Percentiles rank a stretch among this genome's conserved stretches.
Conservation (phyloP, 2,797 vertebrate species). For the Helicolenus hilgendorfi region DNA sequence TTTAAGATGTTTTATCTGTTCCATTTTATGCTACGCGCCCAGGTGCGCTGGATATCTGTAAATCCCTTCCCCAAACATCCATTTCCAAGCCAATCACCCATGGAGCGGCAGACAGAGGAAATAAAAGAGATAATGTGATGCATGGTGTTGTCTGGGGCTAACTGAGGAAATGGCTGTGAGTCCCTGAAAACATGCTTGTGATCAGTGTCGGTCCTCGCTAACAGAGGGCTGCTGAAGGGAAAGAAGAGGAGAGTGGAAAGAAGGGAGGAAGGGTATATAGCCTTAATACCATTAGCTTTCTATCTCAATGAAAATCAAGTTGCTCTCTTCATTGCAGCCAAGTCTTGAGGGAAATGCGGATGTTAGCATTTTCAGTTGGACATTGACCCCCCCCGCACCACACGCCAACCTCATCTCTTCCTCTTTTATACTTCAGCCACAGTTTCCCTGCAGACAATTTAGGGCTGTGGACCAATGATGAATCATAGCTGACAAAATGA, state of each 20-base stretch:
- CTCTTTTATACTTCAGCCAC: slow-evolving; percentile 5
- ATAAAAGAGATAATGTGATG: slow-evolving; percentile 78
- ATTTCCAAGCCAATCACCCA: slow-evolving; percentile 75
- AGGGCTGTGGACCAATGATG: slow-evolving; percentile 26
- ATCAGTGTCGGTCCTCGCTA: slow-evolving; percentile 55
- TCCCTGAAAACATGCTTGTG: slow-evolving; percentile 72
- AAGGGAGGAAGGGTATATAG: slow-evolving; percentile 24
- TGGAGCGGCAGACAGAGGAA: slow-evolving; percentile 54
- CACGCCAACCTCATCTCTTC: neutral
- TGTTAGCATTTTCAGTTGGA: slow-evolving; percentile 70
- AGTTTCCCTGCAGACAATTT: slow-evolving; percentile 41
- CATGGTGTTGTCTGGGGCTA: slow-evolving; percentile 69
- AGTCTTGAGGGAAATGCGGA: slow-evolving; percentile 69
- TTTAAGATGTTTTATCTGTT: slow-evolving; percentile 30
- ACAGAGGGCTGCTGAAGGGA: neutral
- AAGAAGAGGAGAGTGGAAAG: neutral
- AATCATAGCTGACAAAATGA: slow-evolving; percentile 27
- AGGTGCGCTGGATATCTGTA: slow-evolving; percentile 55
- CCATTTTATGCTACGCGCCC: slow-evolving; percentile 19
- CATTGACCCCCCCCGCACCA: neutral
- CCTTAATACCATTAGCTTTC: slow-evolving; percentile 53
- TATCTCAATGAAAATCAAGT: slow-evolving; percentile 81
- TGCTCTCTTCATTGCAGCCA: slow-evolving; percentile 69
- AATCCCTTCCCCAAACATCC: slow-evolving; percentile 73
- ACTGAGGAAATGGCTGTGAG: slow-evolving; percentile 72